phyloP scores from a whole-genome alignment of 2,797 vertebrate species.

The Pangasius macronema region DNA sequence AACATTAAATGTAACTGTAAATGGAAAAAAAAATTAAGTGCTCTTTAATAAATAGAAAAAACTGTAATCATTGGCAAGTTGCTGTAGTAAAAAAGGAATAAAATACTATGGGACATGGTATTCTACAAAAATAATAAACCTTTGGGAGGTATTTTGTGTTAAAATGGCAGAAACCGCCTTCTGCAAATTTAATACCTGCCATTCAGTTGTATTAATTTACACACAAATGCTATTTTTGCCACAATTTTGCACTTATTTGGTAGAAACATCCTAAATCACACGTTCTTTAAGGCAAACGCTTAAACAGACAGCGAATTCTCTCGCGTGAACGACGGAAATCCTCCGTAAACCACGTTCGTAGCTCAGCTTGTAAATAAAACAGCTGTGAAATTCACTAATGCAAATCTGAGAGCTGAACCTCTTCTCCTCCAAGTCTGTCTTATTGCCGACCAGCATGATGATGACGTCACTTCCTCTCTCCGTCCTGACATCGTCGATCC shows the following conservation, averaged over 20 bases:
- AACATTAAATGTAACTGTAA: too few relatives aligned
- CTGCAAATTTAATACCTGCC: too few relatives aligned
- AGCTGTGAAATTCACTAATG: neutral
- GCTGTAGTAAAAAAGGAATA: neutral
- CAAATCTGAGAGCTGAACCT: slow-evolving; percentile 68
- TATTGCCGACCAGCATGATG: slow-evolving; percentile 94
- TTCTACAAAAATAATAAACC: neutral
- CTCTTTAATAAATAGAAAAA: too few relatives aligned
- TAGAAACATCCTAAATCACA: neutral
- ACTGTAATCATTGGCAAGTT: neutral
- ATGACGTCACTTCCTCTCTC: slow-evolving; percentile 94
- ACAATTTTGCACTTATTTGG: neutral
- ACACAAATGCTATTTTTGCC: too few relatives aligned
- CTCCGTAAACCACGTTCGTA: neutral
- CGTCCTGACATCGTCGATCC: slow-evolving; percentile 93
- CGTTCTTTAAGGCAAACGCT: neutral
- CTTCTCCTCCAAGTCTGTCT: slow-evolving; percentile 92
- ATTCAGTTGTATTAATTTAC: too few relatives aligned
- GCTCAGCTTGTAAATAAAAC: neutral
- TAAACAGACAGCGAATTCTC: neutral
- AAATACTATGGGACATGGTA: neutral
- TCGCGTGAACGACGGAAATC: neutral
- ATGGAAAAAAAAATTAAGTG: too few relatives aligned
- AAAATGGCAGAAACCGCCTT: too few relatives aligned
- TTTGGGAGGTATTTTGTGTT: neutral